Conservation (phyloP, 2,113 vertebrate genomes). For the Antechinus stuartii region DNA sequence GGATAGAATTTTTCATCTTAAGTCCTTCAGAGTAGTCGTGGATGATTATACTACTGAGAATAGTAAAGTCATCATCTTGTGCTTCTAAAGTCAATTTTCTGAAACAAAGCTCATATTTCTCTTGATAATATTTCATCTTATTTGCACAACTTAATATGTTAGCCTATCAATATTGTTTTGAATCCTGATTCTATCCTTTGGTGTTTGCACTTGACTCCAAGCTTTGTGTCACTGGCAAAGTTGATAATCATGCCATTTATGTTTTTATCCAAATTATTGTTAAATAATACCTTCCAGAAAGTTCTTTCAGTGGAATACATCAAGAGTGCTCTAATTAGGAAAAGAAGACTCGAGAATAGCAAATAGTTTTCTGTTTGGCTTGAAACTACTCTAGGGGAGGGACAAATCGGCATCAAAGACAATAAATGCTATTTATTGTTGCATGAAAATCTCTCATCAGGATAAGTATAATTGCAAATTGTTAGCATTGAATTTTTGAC, state of each 20-base stretch:
- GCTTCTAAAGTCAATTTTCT: background rate
- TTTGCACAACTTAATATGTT: background rate
- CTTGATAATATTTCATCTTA: background rate
- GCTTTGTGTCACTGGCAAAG: background rate
- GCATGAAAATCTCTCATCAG: slow-evolving; percentile 39
- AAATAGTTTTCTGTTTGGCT: slow-evolving; percentile 59
- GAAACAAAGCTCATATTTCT: background rate
- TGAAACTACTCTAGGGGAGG: slow-evolving; percentile 13
- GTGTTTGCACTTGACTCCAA: background rate
- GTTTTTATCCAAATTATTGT: background rate
- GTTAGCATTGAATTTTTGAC: background rate
- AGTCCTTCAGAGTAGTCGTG: too few relatives aligned
- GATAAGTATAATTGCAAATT: slow-evolving; percentile 21
- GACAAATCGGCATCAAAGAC: slow-evolving; percentile 59
- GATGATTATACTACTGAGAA: too few relatives aligned
- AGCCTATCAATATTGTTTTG: background rate
- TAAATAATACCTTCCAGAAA: slow-evolving; percentile 33
- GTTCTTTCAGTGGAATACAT: slow-evolving; percentile 46
- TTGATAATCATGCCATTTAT: background rate
- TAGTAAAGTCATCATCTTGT: background rate
- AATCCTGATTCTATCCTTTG: background rate
- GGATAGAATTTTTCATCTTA: too few relatives aligned
- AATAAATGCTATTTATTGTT: slow-evolving; percentile 66
- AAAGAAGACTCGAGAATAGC: slow-evolving; percentile 33
- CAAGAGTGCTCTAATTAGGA: slow-evolving; percentile 47